phyloP scores from a whole-genome alignment of 2,113 vertebrate genomes.

The Glareola pratincola region DNA sequence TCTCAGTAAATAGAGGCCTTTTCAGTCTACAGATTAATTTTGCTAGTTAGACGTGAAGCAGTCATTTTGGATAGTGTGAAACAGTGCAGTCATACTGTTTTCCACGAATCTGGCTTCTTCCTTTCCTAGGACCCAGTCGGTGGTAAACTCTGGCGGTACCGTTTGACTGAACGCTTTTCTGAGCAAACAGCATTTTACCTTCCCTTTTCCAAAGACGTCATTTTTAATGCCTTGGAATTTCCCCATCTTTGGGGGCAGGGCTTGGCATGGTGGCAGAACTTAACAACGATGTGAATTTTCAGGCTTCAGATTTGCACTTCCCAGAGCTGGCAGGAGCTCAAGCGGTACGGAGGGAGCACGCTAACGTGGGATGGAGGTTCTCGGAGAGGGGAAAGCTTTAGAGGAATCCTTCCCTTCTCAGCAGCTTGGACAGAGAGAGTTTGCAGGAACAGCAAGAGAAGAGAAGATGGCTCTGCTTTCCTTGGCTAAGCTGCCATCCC shows the following conservation, averaged over 20 bases:
- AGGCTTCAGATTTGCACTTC: neutral
- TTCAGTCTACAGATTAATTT: neutral
- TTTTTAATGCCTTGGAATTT: neutral
- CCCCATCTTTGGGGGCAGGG: neutral
- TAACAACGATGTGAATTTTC: neutral
- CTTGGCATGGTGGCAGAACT: neutral
- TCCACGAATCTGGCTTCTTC: neutral
- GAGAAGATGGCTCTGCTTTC: neutral
- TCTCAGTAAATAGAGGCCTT: neutral
- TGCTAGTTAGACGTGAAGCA: neutral
- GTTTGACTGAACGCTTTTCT: neutral
- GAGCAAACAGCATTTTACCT: neutral
- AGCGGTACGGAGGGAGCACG: neutral
- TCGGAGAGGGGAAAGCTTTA: neutral
- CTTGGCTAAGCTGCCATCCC: neutral
- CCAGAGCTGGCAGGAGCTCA: neutral
- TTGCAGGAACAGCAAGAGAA: neutral
- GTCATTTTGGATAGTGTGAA: neutral
- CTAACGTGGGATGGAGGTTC: neutral
- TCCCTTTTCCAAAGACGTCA: neutral
- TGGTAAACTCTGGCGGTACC: neutral
- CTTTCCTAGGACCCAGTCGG: neutral
- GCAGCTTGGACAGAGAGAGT: neutral
- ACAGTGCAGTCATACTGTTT: neutral
- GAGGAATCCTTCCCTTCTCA: neutral